Conservation (phyloP, 2,888 invertebrate genomes). For the Aspidapion aeneum region DNA sequence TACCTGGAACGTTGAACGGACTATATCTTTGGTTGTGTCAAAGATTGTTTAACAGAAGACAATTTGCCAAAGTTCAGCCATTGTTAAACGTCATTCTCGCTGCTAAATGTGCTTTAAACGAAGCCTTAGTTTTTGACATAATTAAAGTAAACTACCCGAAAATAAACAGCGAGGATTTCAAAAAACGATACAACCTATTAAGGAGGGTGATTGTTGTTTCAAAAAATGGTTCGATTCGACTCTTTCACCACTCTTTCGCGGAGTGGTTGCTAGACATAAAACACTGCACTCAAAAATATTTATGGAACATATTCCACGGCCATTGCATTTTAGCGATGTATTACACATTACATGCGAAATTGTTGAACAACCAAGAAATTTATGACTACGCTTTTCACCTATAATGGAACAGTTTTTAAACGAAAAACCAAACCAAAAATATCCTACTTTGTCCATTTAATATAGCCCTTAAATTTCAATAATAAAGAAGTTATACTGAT, state of each 20-base stretch:
- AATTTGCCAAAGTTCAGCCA: constrained; percentile 83
- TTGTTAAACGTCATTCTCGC: constrained; percentile 85
- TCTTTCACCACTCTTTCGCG: constrained; percentile 94
- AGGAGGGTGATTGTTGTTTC: constrained; percentile 60
- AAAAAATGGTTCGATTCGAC: constrained; percentile 58
- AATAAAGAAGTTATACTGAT: too few relatives aligned
- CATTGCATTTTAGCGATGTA: constrained; percentile 86
- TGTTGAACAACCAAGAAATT: constrained; percentile 69
- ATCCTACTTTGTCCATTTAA: constrained; percentile 38
- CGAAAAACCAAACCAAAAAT: constrained; percentile 50
- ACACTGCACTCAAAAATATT: constrained; percentile 92
- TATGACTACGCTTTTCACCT: constrained; percentile 70
- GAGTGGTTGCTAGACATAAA: constrained; percentile 97
- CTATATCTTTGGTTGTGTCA: constrained; percentile 94
- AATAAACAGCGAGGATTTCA: constrained; percentile 77
- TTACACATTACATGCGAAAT: constrained; percentile 67
- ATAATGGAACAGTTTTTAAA: constrained; percentile 61
- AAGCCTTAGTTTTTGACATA: constrained; percentile 76
- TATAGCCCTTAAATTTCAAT: too few relatives aligned
- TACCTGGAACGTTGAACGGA: constrained; percentile 93
- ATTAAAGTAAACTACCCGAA: constrained; percentile 75
- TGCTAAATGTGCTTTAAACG: constrained; percentile 79
- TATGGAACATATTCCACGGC: constrained; percentile 83
- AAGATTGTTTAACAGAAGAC: constrained; percentile 82
- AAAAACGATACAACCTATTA: constrained; percentile 71